phyloP scores from a whole-genome alignment of 2,113 vertebrate species.

The Potamarius usumacintae region DNA sequence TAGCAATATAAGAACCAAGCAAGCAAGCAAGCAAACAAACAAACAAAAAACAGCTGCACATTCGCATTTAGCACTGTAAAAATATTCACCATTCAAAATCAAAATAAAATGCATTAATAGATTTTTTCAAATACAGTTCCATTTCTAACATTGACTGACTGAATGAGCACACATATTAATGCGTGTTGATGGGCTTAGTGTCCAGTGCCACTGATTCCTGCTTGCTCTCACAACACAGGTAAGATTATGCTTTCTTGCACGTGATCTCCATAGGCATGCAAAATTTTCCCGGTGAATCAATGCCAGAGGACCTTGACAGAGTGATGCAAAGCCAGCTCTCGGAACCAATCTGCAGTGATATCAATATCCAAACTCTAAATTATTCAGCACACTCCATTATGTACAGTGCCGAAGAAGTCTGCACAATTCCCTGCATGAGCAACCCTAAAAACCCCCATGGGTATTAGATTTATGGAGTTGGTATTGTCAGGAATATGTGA shows the following conservation, averaged over 20 bases:
- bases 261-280: conserved; percentile 16
- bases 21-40: neutral
- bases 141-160: neutral
- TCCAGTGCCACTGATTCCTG: neutral
- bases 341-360: conserved; percentile 48
- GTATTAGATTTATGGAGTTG: neutral
- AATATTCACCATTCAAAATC: neutral
- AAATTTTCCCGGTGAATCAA: conserved; percentile 18
- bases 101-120: neutral
- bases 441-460: neutral
- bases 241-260: conserved; percentile 23
- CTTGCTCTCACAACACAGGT: neutral
- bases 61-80: neutral
- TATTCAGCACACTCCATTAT: conserved; percentile 52
- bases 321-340: conserved; percentile 21
- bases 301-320: conserved; percentile 17
- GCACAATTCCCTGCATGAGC: conserved; percentile 28
- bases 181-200: neutral
- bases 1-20: neutral
- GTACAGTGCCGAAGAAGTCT: conserved; percentile 41
- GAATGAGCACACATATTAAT: neutral
- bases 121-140: neutral
- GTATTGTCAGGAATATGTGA: conserved; percentile 9
- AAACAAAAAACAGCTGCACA: neutral
- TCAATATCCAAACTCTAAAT: conserved; percentile 53